A percentile compares a stretch with the other conserved stretches of the same genome.
Evolutionary conservation across 30 jellyfish, hydroid and myxozoan species (phyloP).

Genomic region (Hydractinia echinata): DNA sequence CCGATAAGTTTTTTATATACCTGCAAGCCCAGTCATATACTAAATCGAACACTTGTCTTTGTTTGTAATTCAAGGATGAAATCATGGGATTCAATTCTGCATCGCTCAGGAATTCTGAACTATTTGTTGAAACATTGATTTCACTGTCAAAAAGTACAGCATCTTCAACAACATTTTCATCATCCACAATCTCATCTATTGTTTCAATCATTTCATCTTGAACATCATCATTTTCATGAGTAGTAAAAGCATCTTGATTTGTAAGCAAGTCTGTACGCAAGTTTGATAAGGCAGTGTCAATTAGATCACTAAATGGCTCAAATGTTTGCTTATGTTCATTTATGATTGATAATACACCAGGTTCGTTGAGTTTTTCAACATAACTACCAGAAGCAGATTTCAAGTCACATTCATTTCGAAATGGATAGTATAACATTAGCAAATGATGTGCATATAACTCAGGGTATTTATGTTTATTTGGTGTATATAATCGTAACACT

Average conservation of each 20-base stretch:
- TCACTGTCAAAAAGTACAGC: too few species aligned
- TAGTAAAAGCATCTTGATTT: too few species aligned
- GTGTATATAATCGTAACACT: not conserved
- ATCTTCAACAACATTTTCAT: not conserved
- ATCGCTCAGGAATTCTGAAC: too few species aligned
- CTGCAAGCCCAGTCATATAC: not conserved
- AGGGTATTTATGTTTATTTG: not conserved
- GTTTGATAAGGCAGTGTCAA: constrained; percentile 10
- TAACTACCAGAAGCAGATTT: not conserved
- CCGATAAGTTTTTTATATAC: too few species aligned
- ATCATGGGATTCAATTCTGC: too few species aligned
- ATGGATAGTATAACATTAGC: not conserved
- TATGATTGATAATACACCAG: not conserved
- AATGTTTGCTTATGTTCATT: not conserved
- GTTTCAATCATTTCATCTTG: too few species aligned
- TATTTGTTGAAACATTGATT: too few species aligned
- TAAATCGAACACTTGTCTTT: too few species aligned
- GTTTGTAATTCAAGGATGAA: too few species aligned
- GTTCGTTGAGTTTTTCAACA: not conserved
- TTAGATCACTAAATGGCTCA: constrained; percentile 14
- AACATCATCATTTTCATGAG: not conserved
- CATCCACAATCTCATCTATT: not conserved
- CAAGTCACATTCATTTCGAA: not conserved
- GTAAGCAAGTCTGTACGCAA: not conserved
- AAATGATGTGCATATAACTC: not conserved